Base-by-base conservation (phyloP, 92 coral and sea anemone genomes). In the Phenganax subtilis region DNA sequence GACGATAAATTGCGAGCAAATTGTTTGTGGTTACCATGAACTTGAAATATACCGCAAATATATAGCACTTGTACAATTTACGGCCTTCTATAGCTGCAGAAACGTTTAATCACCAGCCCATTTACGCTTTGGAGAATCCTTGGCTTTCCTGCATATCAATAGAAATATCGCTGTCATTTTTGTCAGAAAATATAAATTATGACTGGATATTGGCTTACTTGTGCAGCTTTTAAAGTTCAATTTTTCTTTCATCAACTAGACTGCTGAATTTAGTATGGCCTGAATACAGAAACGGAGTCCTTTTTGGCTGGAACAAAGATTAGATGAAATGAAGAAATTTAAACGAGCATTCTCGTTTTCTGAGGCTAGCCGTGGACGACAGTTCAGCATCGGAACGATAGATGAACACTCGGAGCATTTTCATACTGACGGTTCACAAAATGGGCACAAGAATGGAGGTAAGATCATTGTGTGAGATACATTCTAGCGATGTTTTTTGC, bases 391-490 rank as follows among this genome's bases (percentile, higher is more conserved):
- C 20, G 83, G 63, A 29, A 79, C 83, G n/a, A 79, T 79, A 8
- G 74, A 67, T 3, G 83, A 79, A 56, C 57, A 79, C 69, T 6
- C 83, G 11, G 83, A 62, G 25, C 83, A 79, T 3, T 63, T 20
- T 29, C 3, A 60, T 2, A 15, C 51, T 1, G 83, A 79, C 27
- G 71, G 10, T 16, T 55, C 59, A 3, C 83, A 79, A 51, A 79
- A 79, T 63, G 83, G 83, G 12, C 83, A 79, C 20, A 79, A 79
- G 17, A 79, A 79, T n/a, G 53, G 83, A 9, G 83, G 83, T 20
- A 20, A 20, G 25, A 20, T 20, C 25, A 20, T 20, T 20, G 25
- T 20, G 25, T 37, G 47, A 37, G 47, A 1, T 37, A 37, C 47
- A 37, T 37, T 37, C 47, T 37, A 37, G 47, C 47, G 47, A 1